Evolutionary conservation across 2,113 vertebrate species (phyloP).

Genomic region (Gallinago undulata): DNA sequence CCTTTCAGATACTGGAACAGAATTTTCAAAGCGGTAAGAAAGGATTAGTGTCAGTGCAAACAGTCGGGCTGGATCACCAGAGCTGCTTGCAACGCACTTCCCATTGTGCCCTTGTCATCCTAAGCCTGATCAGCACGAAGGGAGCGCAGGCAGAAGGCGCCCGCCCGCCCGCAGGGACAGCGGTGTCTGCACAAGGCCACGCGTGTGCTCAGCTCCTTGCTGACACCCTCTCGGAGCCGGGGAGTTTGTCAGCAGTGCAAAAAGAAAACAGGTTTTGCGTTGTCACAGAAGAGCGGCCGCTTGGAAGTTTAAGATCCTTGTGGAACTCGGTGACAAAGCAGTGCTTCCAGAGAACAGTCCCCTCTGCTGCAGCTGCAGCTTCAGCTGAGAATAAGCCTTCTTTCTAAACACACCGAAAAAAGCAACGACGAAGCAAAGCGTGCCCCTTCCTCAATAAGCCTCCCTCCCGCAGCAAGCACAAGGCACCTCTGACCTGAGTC

Average conservation of each 20-base stretch:
- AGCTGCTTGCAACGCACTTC: conserved; percentile 7
- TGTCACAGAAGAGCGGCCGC: background rate
- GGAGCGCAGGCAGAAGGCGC: background rate
- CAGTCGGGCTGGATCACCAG: background rate
- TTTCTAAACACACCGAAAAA: too few relatives aligned
- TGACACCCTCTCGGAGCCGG: fast-evolving
- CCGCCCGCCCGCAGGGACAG: background rate
- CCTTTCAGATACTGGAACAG: conserved; percentile 23
- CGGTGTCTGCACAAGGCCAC: fast-evolving
- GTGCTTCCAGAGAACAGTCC: fast-evolving
- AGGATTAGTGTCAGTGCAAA: conserved; percentile 39
- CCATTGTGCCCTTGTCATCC: conserved; percentile 23
- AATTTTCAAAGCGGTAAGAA: background rate
- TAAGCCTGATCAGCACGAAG: background rate
- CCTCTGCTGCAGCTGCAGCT: background rate
- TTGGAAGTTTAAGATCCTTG: fast-evolving
- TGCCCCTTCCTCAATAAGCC: background rate
- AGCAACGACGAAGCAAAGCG: fast-evolving
- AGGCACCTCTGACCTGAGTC: background rate
- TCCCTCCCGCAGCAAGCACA: background rate
- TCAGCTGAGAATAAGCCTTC: background rate
- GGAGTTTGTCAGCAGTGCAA: background rate
- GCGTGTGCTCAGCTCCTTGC: fast-evolving
- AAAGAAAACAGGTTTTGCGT: background rate
- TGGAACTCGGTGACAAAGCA: fast-evolving